A percentile compares a stretch with the other conserved stretches of the same genome.
phyloP scores from a whole-genome alignment of 2,113 vertebrate species.

The Epinephelus cyanopodus region DNA sequence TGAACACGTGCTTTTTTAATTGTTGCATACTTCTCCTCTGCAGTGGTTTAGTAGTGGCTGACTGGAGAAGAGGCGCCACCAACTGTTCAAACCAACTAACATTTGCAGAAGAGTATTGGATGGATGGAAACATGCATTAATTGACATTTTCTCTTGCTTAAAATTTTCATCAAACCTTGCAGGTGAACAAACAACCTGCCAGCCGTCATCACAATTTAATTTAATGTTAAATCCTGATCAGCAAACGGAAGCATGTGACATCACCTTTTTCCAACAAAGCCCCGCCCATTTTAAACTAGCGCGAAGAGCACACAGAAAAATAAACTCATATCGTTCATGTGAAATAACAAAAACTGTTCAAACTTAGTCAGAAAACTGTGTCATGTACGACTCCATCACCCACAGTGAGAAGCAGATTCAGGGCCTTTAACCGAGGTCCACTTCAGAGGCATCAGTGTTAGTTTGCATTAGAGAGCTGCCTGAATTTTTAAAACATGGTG shows the following conservation, averaged over 20 bases:
- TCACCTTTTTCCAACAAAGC: not conserved
- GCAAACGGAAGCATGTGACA: not conserved
- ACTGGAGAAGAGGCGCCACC: not conserved
- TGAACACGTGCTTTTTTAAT: too few relatives aligned
- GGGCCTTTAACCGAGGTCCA: not conserved
- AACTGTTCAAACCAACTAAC: not conserved
- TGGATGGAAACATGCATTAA: not conserved
- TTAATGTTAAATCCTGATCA: not conserved
- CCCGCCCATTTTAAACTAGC: not conserved
- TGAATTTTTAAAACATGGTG: not conserved
- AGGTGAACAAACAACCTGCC: not conserved
- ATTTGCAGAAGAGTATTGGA: not conserved
- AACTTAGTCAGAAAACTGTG: not conserved
- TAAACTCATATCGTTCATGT: not conserved
- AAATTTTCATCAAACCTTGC: not conserved
- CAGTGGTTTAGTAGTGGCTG: not conserved
- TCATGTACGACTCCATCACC: not conserved
- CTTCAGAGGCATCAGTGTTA: not conserved
- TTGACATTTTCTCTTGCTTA: not conserved
- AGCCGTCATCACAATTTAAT: not conserved
- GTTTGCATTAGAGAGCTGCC: not conserved
- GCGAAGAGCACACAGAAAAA: not conserved
- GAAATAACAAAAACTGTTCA: not conserved
- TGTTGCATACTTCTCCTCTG: not conserved
- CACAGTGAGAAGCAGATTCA: not conserved